Base-by-base conservation (phyloP, 2,113 vertebrate species). In the Oryzias curvinotus region DNA sequence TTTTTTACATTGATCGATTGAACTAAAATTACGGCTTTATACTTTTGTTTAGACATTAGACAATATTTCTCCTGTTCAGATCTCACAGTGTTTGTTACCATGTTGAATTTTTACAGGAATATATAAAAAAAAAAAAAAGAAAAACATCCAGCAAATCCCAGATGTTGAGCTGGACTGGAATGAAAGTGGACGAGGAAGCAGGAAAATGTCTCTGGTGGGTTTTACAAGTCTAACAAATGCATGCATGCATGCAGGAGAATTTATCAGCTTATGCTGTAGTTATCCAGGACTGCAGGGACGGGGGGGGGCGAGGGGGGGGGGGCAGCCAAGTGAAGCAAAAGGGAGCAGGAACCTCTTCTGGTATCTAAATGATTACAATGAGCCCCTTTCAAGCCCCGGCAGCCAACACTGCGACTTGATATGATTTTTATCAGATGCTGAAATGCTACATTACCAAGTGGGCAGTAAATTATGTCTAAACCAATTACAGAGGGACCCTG, bases 391-490 rank as follows among this genome's bases (percentile, higher is more conserved):
- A 93, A 90, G 89, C 90, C 73, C 56, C 73, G 75, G 88, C 68
- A 49, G 86, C 85, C 87, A 87, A 89, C 89, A 88, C 88, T 90
- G 91, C 82, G 91, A 92, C 91, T 92, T 92, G 91, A 94, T 94
- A 92, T 88, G 92, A 92, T 92, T 93, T 94, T 93, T 93, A 94
- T 94, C 93, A 92, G 91, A 92, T 91, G 84, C 91, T 92, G 93
- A 93, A 94, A 93, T 91, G 92, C 92, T 83, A 91, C 91, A 93
- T 94, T 93, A 92, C 92, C 91, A 94, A 93, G 88, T 93, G 92
- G 88, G 91, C 93, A 93, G 92, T 95, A 95, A 94, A 94, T 95
- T 93, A 94, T 92, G 91, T 94, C 84, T 52, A 91, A 94, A 94
- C 91, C 92, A 93, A 94, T 95, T 94, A 94, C 86, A 85, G 90